Base-by-base conservation (phyloP, 2,888 invertebrate genomes). In the Venusia cambrica region DNA sequence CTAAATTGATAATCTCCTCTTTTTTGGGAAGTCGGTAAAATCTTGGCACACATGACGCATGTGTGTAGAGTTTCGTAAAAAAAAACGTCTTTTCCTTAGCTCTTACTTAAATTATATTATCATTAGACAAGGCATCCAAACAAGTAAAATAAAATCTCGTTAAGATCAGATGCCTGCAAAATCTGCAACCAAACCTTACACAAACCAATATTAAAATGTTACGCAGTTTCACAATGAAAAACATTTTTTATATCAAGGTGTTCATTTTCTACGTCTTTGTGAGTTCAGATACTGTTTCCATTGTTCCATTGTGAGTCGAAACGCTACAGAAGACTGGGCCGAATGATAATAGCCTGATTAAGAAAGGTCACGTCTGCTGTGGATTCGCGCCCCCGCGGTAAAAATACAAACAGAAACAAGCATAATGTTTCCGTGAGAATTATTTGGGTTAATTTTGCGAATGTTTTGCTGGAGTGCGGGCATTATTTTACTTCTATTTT, bases 341-440 rank as follows among this genome's bases (percentile, higher is more conserved):
- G 78, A 80, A 79, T 77, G 70, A 76, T 77, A 79, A 80, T 74
- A 54, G 68, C 66, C 74, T 79, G 73, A 80, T 80, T 79, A 78
- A 71, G 68, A 68, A 64, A 65, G 73, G 69, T 73, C 73, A 73
- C 70, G 72, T 70, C 63, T 61, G 46, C 54, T 55, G 48, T 54
- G 43, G 50, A 54, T 46, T 54, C 50, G 64, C 59, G 48, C 56
- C 38, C 47, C 51, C 53, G 54, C 45, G 54, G 47, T 45, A 54
- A 53, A 59, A 49, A 51, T 48, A 49, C 49, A 53, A 51, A 48
- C 37, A 34, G 35, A 48, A 47, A 49, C 44, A 53, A 45, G 48
- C 44, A 32, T 45, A 45, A 38, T 43, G 36, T 33, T 45, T 42
- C 38, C 39, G 31, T 32, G 37, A 36, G 34, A 43, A 45, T 43